Evolutionary conservation across 37 sponge, comb jelly and placozoan species (phyloP), one percentile per base, ranked within the genome.

Genomic region (Ephydatia muelleri): DNA sequence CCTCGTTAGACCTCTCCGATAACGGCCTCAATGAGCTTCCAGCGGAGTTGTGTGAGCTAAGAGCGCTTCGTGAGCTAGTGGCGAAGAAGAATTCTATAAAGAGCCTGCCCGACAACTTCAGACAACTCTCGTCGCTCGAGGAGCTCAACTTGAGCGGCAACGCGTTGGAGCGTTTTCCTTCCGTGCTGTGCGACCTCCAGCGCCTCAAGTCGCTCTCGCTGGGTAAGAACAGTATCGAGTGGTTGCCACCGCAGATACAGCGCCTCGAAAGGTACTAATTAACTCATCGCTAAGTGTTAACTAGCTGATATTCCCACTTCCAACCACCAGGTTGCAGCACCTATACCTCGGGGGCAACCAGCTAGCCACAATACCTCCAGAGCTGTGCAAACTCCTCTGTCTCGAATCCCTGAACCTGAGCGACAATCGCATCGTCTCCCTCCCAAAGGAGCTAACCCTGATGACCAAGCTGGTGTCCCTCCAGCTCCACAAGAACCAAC

Each of bases 331-430:
- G 38, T 67, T 96, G 28, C 27, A 78, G 49, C 80, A 85, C 49
- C 74, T 97, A 39, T 97, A 95, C 73, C 86, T 97, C 27, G 97
- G 97, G 29, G 97, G 96, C 0, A 97, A 97, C 78, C 80, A 69
- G 33, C 78, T 97, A 4, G 23, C 35, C 3, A 32, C 34, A 0
- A 80, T 97, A 13, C 95, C 97, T 19, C 43, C 75, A 23, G 93
- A 90, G 47, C 72, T 97, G 26, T 91, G 93, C 32, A 40, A 88
- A 68, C 81, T 97, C 16, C 28, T 38, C 28, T 38, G 70, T 0
- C 87, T 97, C 37, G 27, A 80, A 25, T 77, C 91, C 14, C 89
- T 97, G 30, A 65, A 36, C 30, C 87, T 97, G 78, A 82, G 78
- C 57, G 89, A 77, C 75, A 97, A 97, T 80, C 80, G 76, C 47